A percentile compares a stretch with the other conserved stretches of the same genome.
Evolutionary conservation across 53 echinoderm and acorn worm genomes (phyloP).

Genomic region (Holothuria scabra): DNA sequence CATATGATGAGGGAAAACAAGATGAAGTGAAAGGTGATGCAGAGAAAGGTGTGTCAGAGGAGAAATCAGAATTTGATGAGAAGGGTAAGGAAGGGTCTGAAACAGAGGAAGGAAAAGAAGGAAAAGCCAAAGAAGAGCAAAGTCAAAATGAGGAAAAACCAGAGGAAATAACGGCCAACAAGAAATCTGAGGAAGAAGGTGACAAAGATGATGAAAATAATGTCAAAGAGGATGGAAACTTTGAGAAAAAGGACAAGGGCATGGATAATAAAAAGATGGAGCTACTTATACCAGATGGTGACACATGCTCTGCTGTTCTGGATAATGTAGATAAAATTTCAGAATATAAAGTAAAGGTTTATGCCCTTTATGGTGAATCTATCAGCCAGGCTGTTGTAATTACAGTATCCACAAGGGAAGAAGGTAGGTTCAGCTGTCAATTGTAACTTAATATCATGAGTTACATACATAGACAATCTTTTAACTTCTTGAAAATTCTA

Average conservation of each 20-base stretch:
- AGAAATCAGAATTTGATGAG: neutral
- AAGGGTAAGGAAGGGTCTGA: too few relatives aligned
- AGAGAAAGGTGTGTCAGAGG: neutral
- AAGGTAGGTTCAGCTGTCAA: neutral
- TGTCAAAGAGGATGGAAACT: neutral
- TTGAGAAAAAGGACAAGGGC: neutral
- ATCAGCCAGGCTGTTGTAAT: conserved; percentile 47
- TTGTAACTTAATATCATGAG: too few relatives aligned
- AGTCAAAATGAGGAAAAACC: neutral
- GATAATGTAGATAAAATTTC: conserved; percentile 50
- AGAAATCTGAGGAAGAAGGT: neutral
- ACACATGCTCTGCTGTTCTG: conserved; percentile 49
- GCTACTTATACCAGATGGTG: conserved; percentile 51
- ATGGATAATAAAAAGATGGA: neutral
- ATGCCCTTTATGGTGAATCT: conserved; percentile 47
- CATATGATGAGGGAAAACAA: neutral
- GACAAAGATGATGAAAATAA: neutral
- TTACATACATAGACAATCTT: too few relatives aligned
- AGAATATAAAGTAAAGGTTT: conserved; percentile 61
- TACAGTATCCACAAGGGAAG: conserved; percentile 41
- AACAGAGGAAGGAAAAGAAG: neutral
- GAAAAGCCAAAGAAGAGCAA: neutral
- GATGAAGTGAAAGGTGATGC: neutral
- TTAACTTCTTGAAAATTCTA: too few relatives aligned
- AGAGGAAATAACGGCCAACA: neutral